These are phyloP conservation scores for Oncorhynchus mykiss DNA, from an alignment of 2,113 vertebrate genomes.

Conservation along the genomic window DNA sequence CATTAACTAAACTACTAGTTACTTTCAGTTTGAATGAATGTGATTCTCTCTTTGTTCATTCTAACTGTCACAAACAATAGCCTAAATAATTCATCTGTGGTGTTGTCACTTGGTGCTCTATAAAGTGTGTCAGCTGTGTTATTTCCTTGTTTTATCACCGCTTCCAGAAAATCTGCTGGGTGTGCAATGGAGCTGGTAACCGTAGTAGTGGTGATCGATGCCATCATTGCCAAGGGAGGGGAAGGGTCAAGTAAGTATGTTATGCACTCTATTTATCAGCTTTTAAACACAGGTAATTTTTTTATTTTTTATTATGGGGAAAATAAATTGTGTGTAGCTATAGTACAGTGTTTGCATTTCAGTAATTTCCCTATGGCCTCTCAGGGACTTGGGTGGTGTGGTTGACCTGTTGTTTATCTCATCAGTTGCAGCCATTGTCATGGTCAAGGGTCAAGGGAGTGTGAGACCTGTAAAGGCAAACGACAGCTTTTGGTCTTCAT, in stretches of 20 bases:
- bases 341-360: neutral
- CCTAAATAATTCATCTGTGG: neutral
- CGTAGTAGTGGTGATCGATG: constrained; percentile 54
- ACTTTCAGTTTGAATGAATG: neutral
- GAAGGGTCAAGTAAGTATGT: constrained; percentile 67
- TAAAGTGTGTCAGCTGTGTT: neutral
- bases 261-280: neutral
- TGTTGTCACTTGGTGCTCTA: neutral
- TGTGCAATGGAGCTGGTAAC: constrained; percentile 73
- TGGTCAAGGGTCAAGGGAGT: constrained; percentile 51
- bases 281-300: neutral
- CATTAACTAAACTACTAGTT: neutral
- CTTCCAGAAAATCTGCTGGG: constrained; percentile 73
- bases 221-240: constrained; percentile 66
- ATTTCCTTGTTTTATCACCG: constrained; percentile 4
- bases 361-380: too few species aligned
- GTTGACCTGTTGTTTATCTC: neutral
- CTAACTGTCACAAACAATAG: neutral
- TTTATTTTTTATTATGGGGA: too few species aligned
- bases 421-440: constrained; percentile 62
- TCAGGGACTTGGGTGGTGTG: neutral
- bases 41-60: neutral
- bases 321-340: too few species aligned
- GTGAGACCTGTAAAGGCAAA: constrained; percentile 59
- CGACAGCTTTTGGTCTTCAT: constrained; percentile 70